Percentiles rank a stretch among this genome's conserved stretches.
These are phyloP conservation scores for Anas platyrhynchos DNA, from an alignment of 2,113 vertebrate genomes.

Conservation along the genomic window DNA sequence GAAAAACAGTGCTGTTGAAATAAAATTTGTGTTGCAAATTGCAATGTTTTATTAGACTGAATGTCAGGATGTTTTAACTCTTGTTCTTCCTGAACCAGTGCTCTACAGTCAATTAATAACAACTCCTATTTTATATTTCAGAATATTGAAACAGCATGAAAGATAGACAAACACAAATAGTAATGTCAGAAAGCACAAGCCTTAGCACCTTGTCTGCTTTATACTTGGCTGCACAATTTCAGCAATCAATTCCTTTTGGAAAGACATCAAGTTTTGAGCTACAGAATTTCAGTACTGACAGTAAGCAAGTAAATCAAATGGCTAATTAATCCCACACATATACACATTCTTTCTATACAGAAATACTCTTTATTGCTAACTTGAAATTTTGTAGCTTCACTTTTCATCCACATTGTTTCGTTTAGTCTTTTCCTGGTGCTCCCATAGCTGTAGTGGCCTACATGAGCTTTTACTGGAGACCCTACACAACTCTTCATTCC, in stretches of 20 bases:
- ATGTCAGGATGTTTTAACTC: constrained; percentile 37
- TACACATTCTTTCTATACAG: neutral
- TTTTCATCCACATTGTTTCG: neutral
- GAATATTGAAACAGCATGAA: neutral
- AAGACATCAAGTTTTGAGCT: constrained; percentile 11
- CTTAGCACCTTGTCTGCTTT: neutral
- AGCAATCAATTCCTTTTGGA: neutral
- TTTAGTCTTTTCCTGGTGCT: neutral
- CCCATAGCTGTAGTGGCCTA: neutral
- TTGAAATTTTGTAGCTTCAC: neutral
- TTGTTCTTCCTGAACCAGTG: neutral
- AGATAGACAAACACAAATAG: neutral
- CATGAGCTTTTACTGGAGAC: neutral
- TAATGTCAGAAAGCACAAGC: neutral
- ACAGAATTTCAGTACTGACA: neutral
- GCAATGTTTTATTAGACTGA: constrained; percentile 55
- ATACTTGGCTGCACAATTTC: neutral
- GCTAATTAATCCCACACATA: neutral
- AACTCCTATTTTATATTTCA: neutral
- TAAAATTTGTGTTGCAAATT: constrained; percentile 46
- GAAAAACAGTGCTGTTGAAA: constrained; percentile 69
- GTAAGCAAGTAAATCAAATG: constrained; percentile 9
- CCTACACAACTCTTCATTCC: neutral
- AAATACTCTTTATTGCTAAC: neutral
- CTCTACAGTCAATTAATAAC: neutral